These are phyloP conservation scores for Oscheius onirici DNA, from an alignment of 2,888 invertebrate genomes.

Conservation along the genomic window DNA sequence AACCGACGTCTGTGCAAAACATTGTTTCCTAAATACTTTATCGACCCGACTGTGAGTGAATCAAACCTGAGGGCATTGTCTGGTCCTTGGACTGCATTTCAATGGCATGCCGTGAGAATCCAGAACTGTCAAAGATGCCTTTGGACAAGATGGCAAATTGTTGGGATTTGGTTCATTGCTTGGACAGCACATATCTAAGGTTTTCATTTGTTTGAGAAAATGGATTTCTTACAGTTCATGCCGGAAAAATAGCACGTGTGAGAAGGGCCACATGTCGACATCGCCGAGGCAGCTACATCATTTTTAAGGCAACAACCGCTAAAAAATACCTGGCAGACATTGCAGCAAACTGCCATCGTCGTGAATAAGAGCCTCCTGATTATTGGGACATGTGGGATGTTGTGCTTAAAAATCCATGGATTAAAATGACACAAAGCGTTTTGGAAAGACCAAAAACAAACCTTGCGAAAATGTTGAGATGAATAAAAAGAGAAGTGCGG, in stretches of 20 bases:
- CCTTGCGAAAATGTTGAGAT: conserved; percentile 5
- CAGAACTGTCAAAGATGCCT: conserved; percentile 56
- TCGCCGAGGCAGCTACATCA: neutral
- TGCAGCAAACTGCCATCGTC: conserved; percentile 56
- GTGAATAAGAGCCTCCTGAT: conserved; percentile 60
- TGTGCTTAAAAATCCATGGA: conserved; percentile 40
- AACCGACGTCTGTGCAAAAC: conserved; percentile 57
- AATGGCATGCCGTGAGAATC: conserved; percentile 56
- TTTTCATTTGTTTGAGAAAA: too few relatives aligned
- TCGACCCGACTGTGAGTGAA: neutral
- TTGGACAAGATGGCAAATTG: conserved; percentile 55
- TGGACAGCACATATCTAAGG: conserved; percentile 65
- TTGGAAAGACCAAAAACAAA: neutral
- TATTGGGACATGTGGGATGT: conserved; percentile 64
- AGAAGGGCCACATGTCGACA: conserved; percentile 59
- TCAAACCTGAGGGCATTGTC: conserved; percentile 57
- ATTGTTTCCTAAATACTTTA: conserved; percentile 48
- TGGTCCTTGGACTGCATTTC: conserved; percentile 50
- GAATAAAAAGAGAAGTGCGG: conserved; percentile 27
- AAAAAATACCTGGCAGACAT: conserved; percentile 63
- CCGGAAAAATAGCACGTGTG: conserved; percentile 70
- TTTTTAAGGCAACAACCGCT: neutral
- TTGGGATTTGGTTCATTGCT: conserved; percentile 62
- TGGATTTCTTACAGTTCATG: conserved; percentile 51
- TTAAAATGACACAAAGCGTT: too few relatives aligned